Base-by-base conservation (phyloP, 2,888 invertebrate genomes). In the Hydropsyche betteni region DNA sequence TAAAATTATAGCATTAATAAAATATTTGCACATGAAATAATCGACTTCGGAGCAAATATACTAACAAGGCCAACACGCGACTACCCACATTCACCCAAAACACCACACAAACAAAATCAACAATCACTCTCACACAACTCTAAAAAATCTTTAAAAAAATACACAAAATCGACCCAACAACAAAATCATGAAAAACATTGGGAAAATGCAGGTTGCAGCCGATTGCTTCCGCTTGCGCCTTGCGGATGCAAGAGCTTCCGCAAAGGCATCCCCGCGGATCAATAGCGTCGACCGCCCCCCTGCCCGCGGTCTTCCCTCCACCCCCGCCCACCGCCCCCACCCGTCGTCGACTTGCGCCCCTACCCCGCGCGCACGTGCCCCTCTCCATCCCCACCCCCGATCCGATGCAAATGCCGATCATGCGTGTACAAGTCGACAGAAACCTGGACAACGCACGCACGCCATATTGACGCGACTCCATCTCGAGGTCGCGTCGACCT, bases 261-360 rank as follows among this genome's bases (percentile, higher is more conserved):
- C 55, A 69, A 68, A 69, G 68, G 38, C 55, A 55, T 50, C 74
- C 74, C 68, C 36, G 55, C 75, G 83, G 85, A 84, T 86, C 86
- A 84, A 87, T 87, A 84, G 83, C 84, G 85, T 84, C 84, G 84
- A 82, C 75, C 74, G 55, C 74, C 76, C 75, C 53, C 76, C 83
- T 83, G 81, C 81, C 75, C 74, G 76, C 74, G 76, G 24, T 24
- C 74, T 44, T 75, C 76, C 74, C 52, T 73, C 38, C 71, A 34
- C 74, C 36, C 69, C 72, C 50, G 55, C 71, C 16, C 74, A 61
- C 69, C 53, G 5, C 74, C 55, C 68, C 68, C 34, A 55, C 58
- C 33, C 44, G 50, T 53, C 68, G 52, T 55, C 79, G 24, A 74
- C 24, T 24, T 24, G 24, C 24, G 24, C 24, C 74, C 70, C 77